Evolutionary conservation across 2,888 invertebrate genomes (phyloP).

Genomic region (Pterostichus madidus): DNA sequence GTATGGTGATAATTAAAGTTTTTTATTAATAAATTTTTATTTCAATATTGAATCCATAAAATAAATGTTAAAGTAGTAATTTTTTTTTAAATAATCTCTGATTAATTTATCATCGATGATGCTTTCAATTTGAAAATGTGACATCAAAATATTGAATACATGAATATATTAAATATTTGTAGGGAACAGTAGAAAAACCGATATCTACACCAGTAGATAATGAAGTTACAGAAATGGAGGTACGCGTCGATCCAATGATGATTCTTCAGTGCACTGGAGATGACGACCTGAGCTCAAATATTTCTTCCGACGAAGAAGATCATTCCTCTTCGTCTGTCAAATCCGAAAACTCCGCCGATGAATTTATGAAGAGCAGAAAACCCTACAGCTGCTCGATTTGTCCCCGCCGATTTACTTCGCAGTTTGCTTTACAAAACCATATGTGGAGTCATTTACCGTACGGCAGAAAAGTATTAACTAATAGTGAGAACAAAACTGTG

Average conservation of each 20-base stretch:
- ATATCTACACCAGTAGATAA: constrained; percentile 70
- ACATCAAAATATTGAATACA: too few relatives aligned
- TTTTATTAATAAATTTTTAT: too few relatives aligned
- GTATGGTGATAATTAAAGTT: too few relatives aligned
- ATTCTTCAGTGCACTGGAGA: constrained; percentile 81
- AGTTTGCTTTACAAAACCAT: constrained; percentile 82
- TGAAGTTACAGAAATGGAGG: constrained; percentile 82
- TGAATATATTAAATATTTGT: background rate
- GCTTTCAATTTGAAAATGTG: too few relatives aligned
- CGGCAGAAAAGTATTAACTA: constrained; percentile 72
- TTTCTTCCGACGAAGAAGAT: constrained; percentile 73
- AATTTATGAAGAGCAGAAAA: constrained; percentile 72
- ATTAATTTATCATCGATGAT: background rate
- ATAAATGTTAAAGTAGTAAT: too few relatives aligned
- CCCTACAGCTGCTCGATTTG: constrained; percentile 81
- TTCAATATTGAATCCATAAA: too few relatives aligned
- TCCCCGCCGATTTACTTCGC: constrained; percentile 79
- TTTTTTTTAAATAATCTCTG: too few relatives aligned
- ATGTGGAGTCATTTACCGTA: constrained; percentile 80
- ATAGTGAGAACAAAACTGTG: constrained; percentile 68
- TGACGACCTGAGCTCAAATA: constrained; percentile 70
- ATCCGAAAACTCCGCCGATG: constrained; percentile 57
- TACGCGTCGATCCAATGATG: constrained; percentile 85
- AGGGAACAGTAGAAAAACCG: constrained; percentile 59
- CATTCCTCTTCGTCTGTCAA: constrained; percentile 56